Conservation (phyloP, 2,113 vertebrate species). For the Elephantulus edwardii region DNA sequence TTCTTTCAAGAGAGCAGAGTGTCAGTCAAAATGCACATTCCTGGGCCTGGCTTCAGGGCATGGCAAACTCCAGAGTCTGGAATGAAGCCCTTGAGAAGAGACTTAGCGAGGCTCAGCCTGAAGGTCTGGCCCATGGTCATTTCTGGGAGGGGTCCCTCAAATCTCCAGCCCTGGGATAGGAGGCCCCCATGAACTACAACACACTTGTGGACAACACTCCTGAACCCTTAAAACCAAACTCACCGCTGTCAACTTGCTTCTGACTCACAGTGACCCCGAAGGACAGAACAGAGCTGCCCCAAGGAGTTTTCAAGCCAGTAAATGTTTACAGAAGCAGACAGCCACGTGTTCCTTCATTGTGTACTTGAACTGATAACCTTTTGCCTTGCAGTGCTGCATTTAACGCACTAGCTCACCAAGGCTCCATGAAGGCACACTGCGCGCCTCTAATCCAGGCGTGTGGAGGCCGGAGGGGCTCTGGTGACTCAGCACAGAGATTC, state of each 20-base stretch:
- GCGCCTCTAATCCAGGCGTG: too few species aligned
- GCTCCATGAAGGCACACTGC: too few species aligned
- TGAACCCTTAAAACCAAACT: background rate
- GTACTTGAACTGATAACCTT: too few species aligned
- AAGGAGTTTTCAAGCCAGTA: too few species aligned
- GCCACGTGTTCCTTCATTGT: background rate
- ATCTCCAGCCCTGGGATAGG: background rate
- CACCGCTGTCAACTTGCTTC: background rate
- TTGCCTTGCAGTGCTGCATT: too few species aligned
- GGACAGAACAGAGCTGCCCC: too few species aligned
- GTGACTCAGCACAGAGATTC: too few species aligned
- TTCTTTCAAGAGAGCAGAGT: background rate
- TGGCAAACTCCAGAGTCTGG: background rate
- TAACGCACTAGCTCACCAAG: too few species aligned
- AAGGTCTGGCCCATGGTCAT: background rate
- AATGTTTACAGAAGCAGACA: background rate
- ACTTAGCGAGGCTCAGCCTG: background rate
- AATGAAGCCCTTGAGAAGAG: background rate
- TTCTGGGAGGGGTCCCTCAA: background rate
- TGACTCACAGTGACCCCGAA: background rate
- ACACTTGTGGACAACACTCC: rapidly evolving
- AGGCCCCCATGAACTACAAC: background rate
- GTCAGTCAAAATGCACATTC: background rate
- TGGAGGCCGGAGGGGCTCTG: too few species aligned
- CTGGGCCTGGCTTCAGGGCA: background rate